Base-by-base conservation (phyloP, 2,113 vertebrate species). In the Micromys minutus region DNA sequence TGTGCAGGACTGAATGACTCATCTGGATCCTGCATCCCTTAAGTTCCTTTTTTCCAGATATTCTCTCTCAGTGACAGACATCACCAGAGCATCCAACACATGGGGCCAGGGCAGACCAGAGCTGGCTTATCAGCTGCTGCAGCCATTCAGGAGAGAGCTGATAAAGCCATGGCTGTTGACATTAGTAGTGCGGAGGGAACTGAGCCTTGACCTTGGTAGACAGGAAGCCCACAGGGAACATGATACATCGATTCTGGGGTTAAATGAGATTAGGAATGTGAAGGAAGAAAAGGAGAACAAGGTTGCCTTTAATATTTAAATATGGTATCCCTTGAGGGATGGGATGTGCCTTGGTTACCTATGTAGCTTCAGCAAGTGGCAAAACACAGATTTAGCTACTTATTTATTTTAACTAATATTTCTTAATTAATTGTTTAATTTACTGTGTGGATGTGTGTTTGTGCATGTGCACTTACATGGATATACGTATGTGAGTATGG, bases 81-180 rank as follows among this genome's bases (percentile, higher is more conserved):
- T 42, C 80, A 81, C 19, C 7, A 0, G 11, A 57, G 22, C 39
- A n/a, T 36, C 50, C 16, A 42, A 12, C 24, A 52, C 7, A n/a
- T 0, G 0, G 12, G 22, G 12, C 3, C 29, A 74, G 67, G 50
- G 17, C 10, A 61, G 65, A 17, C 0, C 16, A 52, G 24, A 65
- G 29, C 17, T 89, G 29, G 8, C 13, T 36, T 10, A 36, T 39
- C 69, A 77, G 24, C 75, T 52, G 47, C n/a, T 29, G 71, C 8
- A 79, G 1, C 22, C 8, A 10, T 55, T 95, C 26, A 59, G 19
- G 50, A 67, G 55, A 91, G 8, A 77, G 16, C 29, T 67, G 59
- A 50, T 21, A 36, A 81, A 34, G 26, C 67, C 19, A 52, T 31
- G 8, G 52, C 55, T 42, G 76, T 26, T 21, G 52, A 79, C 42